Base-by-base conservation (phyloP, 2,888 invertebrate species). In the Diaphora mendica region DNA sequence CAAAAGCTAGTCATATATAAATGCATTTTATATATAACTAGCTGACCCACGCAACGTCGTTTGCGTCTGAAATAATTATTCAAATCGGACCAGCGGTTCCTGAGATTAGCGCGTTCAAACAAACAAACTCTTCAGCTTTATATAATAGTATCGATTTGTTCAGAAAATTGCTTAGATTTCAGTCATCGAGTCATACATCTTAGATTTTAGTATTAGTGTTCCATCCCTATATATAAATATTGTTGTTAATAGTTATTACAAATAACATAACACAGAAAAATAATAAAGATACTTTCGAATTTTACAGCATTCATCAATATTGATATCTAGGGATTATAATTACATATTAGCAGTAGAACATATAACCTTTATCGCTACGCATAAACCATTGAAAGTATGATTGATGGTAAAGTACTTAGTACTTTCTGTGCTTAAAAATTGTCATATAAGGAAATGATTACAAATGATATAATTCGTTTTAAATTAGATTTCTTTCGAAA, bases 121-220 rank as follows among this genome's bases (percentile, higher is more conserved):
- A n/a, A n/a, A n/a, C n/a, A n/a, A n/a, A n/a, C n/a, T n/a, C n/a
- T n/a, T n/a, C n/a, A n/a, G n/a, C n/a, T n/a, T n/a, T n/a, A n/a
- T n/a, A n/a, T n/a, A n/a, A n/a, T n/a, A n/a, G n/a, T n/a, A n/a
- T n/a, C n/a, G n/a, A 4, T 55, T n/a, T 23, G 1, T 55, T 11
- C 13, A 26, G 2, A 42, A 42, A 65, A 39, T 5, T n/a, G 5
- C n/a, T 4, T 26, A 42, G 8, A 7, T 66, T 66, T 13, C 30
- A 68, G 55, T 55, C 17, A 59, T 68, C 68, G 39, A 68, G 68
- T 68, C 17, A 39, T 20, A 55, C 68, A 68, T 23, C 15, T 11
- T 51, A n/a, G 9, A 51, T 20, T 68, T 68, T 33, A 20, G 23
- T 51, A 13, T 35, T 26, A 39, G 7, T 26, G 9, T 51, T 51